Evolutionary conservation across 2,797 vertebrate species (phyloP).

Genomic region (Ispidina picta): DNA sequence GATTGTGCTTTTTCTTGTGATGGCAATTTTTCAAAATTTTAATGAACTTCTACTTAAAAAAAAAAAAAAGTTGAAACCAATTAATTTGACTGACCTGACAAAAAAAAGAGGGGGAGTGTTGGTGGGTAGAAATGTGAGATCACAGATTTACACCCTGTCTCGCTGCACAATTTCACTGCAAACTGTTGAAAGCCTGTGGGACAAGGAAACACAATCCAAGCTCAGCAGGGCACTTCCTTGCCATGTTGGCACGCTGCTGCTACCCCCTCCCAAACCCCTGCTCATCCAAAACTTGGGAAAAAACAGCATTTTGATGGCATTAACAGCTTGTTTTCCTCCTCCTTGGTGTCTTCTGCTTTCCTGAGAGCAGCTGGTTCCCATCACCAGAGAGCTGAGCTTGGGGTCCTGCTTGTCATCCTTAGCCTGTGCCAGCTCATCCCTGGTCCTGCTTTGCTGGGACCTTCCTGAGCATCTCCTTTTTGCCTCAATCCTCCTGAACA

Average conservation of each 20-base stretch:
- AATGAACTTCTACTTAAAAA: constrained; percentile 29
- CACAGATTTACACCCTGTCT: constrained; percentile 30
- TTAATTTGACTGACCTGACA: constrained; percentile 33
- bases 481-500: accelerated
- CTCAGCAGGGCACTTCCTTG: background rate
- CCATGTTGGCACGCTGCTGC: background rate
- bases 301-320: background rate
- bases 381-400: accelerated
- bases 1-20: constrained; percentile 41
- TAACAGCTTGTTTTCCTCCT: background rate
- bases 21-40: constrained; percentile 52
- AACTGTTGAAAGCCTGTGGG: background rate
- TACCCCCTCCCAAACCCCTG: background rate
- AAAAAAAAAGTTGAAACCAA: background rate
- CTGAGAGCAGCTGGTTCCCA: background rate
- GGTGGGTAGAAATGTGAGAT: constrained; percentile 39
- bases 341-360: background rate
- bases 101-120: background rate
- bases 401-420: background rate
- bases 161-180: background rate
- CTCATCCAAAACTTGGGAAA: background rate
- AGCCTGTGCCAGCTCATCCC: background rate
- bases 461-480: background rate
- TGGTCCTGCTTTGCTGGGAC: background rate
- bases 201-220: background rate